A percentile compares a stretch with the other conserved stretches of the same genome.
Evolutionary conservation across 2,113 vertebrate species (phyloP).

Genomic region (Cyprinodon tularosa): DNA sequence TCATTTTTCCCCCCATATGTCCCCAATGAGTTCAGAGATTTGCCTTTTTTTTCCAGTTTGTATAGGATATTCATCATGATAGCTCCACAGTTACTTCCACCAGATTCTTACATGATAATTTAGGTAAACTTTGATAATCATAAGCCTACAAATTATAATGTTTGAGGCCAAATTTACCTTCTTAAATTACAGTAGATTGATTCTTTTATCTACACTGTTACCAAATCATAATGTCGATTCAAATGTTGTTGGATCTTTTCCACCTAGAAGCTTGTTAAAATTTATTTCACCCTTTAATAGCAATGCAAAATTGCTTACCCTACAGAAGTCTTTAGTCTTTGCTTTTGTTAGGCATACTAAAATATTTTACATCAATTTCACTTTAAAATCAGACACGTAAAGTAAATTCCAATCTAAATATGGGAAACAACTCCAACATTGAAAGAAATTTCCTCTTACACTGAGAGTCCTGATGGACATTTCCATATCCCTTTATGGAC

Average conservation of each 20-base stretch:
- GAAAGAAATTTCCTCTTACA: background rate
- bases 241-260: conserved; percentile 8
- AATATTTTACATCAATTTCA: background rate
- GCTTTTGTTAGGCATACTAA: background rate
- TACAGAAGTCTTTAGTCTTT: background rate
- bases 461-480: background rate
- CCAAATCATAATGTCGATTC: conserved; percentile 6
- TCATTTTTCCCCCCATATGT: conserved; percentile 11
- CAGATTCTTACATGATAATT: background rate
- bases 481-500: background rate
- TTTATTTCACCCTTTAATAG: background rate
- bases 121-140: conserved; percentile 42
- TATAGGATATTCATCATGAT: conserved; percentile 1
- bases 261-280: background rate
- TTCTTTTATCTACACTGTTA: background rate
- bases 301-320: background rate
- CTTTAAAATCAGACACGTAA: background rate
- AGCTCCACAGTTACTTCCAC: conserved; percentile 24
- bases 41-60: background rate
- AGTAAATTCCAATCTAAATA: background rate
- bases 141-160: background rate
- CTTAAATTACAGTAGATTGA: background rate
- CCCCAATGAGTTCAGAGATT: background rate
- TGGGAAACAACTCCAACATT: background rate
- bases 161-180: conserved; percentile 10